Evolutionary conservation across 2,888 invertebrate species (phyloP).

Genomic region (Cheilosia urbana): DNA sequence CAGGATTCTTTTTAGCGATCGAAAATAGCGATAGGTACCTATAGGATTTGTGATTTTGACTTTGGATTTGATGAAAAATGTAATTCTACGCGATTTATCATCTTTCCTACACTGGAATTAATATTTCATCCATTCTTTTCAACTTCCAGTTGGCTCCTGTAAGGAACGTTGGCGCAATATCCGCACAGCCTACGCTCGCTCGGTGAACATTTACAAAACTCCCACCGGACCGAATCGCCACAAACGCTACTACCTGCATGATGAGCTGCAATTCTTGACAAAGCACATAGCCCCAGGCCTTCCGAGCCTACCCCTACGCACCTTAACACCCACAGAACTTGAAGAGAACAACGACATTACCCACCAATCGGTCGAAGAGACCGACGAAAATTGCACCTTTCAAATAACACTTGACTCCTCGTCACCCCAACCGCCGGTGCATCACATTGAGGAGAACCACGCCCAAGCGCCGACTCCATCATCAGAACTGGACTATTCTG

Average conservation of each 20-base stretch:
- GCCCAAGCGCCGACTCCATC: neutral
- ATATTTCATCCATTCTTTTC: too few relatives aligned
- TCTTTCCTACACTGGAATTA: too few relatives aligned
- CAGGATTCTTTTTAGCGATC: too few relatives aligned
- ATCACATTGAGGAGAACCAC: slow-evolving; percentile 16
- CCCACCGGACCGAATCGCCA: slow-evolving; percentile 78
- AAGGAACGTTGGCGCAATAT: slow-evolving; percentile 82
- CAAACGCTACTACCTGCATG: slow-evolving; percentile 77
- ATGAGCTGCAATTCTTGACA: slow-evolving; percentile 78
- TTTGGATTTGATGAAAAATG: too few relatives aligned
- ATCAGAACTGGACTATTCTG: slow-evolving; percentile 19
- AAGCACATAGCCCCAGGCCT: slow-evolving; percentile 77
- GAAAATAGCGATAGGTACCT: too few relatives aligned
- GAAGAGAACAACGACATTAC: slow-evolving; percentile 30
- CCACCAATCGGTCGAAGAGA: slow-evolving; percentile 25
- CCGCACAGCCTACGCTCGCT: slow-evolving; percentile 81
- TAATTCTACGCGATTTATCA: too few relatives aligned
- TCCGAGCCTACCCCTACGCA: slow-evolving; percentile 70
- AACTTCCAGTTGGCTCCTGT: slow-evolving; percentile 79
- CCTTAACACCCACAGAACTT: slow-evolving; percentile 31
- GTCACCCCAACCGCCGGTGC: neutral
- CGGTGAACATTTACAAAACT: slow-evolving; percentile 80
- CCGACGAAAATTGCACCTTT: slow-evolving; percentile 34
- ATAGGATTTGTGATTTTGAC: too few relatives aligned
- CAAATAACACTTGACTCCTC: slow-evolving; percentile 42